Base-by-base conservation (phyloP, 1,140 invertebrate species). In the Alviniconcha marisindica region DNA sequence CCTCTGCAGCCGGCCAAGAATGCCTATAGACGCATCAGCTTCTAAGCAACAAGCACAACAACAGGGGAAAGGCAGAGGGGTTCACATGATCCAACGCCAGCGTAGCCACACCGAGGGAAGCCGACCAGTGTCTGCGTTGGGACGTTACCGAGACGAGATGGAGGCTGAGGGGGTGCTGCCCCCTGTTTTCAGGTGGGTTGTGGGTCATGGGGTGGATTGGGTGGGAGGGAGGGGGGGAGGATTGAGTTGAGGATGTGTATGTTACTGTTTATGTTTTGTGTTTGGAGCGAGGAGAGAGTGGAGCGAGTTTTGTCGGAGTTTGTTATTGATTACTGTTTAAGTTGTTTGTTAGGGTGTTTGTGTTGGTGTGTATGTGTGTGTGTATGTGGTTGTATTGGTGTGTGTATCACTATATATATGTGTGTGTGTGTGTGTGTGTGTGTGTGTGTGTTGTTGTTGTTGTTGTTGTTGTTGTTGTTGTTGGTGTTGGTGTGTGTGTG, bases 21-120 rank as follows among this genome's bases (percentile, higher is more conserved):
- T 76, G 73, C 73, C 73, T 12, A 76, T 76, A 40, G 73, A 76
- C 40, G 73, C 44, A 14, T 48, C 42, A 7, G 21, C 24, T 5
- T 76, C 40, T 12, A 76, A 80, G 38, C 56, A 80, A 40, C 77
- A 69, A 15, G 15, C 15, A 28, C 56, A 80, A 24, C 51, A 31
- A n/a, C 56, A 63, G 31, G 56, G 60, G 24, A 66, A 28, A n/a
- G 14, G 31, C 21, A 42, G 10, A 38, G 69, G 33, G 15, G 33
- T 36, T 21, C 69, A 81, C 21, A 84, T 87, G 77, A 87, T 87
- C 5, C 77, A 81, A 24, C 81, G 83, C 7, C 78, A 87, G 48
- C 66, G 83, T 1, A 87, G 86, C 48, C 83, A 84, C 56, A 85
- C 81, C 21, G 86, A 87, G 21, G 74, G 82, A 12, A 40, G 66